A percentile compares a stretch with the other conserved stretches of the same genome.
Evolutionary conservation across 2,113 vertebrate species (phyloP).

Genomic region (Mirounga angustirostris): DNA sequence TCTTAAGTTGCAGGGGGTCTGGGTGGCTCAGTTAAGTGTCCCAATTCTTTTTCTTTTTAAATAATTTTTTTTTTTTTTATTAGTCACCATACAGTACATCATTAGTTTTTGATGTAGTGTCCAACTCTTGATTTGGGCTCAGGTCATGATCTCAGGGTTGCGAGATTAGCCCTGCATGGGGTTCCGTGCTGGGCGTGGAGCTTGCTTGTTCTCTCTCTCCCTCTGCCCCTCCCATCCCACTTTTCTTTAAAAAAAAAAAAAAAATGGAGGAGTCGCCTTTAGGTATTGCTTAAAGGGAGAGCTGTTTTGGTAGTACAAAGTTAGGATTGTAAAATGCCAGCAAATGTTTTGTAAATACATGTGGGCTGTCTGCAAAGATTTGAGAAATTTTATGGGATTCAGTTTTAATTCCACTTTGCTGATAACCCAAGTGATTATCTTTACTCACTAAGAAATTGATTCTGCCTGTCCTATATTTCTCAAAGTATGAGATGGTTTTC

Average conservation of each 20-base stretch:
- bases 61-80: no score
- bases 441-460: not conserved
- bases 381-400: not conserved
- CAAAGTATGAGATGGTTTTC: not conserved
- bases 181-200: not conserved
- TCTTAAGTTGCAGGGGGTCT: not conserved
- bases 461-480: not conserved
- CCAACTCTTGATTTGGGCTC: not conserved
- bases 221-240: not conserved
- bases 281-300: not conserved
- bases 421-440: not conserved
- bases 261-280: not conserved
- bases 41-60: no score
- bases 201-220: not conserved
- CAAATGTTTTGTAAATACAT: not conserved
- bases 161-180: not conserved
- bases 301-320: not conserved
- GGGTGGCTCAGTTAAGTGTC: not conserved
- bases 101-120: not conserved
- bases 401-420: slow-evolving; percentile 5
- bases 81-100: no score
- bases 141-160: not conserved
- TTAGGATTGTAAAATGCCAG: not conserved
- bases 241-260: not conserved
- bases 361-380: not conserved